phyloP scores from a whole-genome alignment of 2,113 vertebrate species.

The Macheiramphus alcinus region DNA sequence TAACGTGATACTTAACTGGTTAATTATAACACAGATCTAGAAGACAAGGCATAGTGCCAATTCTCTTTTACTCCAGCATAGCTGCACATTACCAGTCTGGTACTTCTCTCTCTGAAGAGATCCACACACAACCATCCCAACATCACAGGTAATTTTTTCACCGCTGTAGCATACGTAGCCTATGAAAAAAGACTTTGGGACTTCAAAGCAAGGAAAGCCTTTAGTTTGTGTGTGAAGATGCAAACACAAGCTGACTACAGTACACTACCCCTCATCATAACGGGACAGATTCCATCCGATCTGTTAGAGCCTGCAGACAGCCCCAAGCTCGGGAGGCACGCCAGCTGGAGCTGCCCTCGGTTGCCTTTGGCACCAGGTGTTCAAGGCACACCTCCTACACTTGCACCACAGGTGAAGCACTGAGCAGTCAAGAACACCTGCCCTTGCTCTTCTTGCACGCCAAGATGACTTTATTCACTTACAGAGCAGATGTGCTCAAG shows the following conservation, averaged over 20 bases:
- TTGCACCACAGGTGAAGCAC: fast-evolving
- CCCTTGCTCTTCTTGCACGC: too few species aligned
- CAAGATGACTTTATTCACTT: fast-evolving
- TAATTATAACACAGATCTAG: fast-evolving
- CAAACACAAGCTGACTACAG: fast-evolving
- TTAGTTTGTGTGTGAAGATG: fast-evolving
- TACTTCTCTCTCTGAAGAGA: too few species aligned
- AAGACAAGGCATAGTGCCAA: fast-evolving
- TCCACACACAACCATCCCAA: neutral
- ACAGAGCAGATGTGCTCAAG: fast-evolving
- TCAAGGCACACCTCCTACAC: fast-evolving
- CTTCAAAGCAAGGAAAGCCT: neutral
- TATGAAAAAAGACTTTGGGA: neutral
- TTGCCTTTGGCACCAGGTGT: fast-evolving
- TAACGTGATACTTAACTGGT: fast-evolving
- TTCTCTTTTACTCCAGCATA: neutral
- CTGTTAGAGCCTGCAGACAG: too few species aligned
- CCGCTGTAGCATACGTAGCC: fast-evolving
- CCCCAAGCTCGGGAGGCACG: neutral
- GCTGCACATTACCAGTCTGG: too few species aligned
- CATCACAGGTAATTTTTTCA: fast-evolving
- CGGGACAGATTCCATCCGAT: fast-evolving
- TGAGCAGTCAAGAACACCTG: fast-evolving
- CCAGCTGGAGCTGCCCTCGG: too few species aligned
- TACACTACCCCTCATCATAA: fast-evolving